Percentiles rank a stretch among this genome's conserved stretches.
phyloP scores from a whole-genome alignment of 2,113 vertebrate genomes.

The human (Homo sapiens) region GRCh38 chr7:83615001-83615500 shows the following conservation, averaged over 20 bases:
- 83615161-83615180: neutral
- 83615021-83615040: neutral
- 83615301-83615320: neutral
- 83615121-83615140: neutral
- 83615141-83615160: neutral
- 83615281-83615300: neutral
- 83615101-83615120: neutral
- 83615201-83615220: neutral
- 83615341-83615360: neutral
- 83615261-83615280: neutral
- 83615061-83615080: neutral
- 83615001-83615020: neutral
- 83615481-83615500: too few species aligned
- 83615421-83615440: neutral
- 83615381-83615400: neutral
- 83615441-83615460: neutral
- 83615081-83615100: neutral
- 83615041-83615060: neutral
- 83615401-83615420: neutral
- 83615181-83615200: neutral
- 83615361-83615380: neutral
- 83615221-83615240: neutral
- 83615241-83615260: neutral
- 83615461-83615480: neutral
- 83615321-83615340: neutral